Base-by-base conservation (phyloP, 1,140 invertebrate species). In the Drosophila guanche region DNA sequence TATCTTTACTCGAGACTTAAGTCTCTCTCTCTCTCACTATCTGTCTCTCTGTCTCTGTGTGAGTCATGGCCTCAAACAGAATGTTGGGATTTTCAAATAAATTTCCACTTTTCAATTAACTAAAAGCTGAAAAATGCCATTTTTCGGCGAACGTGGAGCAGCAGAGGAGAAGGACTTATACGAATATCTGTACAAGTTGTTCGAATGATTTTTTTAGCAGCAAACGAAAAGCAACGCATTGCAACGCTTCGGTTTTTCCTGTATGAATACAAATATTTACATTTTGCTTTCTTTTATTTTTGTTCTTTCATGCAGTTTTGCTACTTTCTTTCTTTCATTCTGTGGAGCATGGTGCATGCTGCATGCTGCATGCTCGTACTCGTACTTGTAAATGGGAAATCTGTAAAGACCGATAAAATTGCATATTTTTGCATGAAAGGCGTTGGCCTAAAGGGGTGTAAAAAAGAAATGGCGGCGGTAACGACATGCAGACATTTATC, bases 321-420 rank as follows among this genome's bases (percentile, higher is more conserved):
- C 25, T 29, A 1, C 16, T 27, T 41, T 51, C 47, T 72, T 56
- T 43, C 53, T 58, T 66, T 59, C 16, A 51, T 55, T 52, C 42
- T 55, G 48, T 37, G 1, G 29, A 33, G 29, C 29, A 1, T 1
- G 8, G 29, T 27, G 10, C 25, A 1, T 1, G 8, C 50, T 27
- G 10, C 25, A 27, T 29, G 16, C 16, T 20, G 16, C 16, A 0
- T 20, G 16, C 16, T 20, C 16, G 0, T 1, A 20, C 16, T 20
- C 16, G 16, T 20, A 20, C 16, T 20, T 20, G 16, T 20, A n/a
- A 50, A 60, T 72, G 70, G 75, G 23, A 89, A 88, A 88, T 88
- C 83, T 88, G 83, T 88, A 89, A 88, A 79, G 83, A 88, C 84
- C 83, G 83, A 88, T 88, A 88, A 88, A 88, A 88, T 88, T 88